phyloP scores from a whole-genome alignment of 2,888 invertebrate genomes.

The Drosophila pseudotakahashii region DNA sequence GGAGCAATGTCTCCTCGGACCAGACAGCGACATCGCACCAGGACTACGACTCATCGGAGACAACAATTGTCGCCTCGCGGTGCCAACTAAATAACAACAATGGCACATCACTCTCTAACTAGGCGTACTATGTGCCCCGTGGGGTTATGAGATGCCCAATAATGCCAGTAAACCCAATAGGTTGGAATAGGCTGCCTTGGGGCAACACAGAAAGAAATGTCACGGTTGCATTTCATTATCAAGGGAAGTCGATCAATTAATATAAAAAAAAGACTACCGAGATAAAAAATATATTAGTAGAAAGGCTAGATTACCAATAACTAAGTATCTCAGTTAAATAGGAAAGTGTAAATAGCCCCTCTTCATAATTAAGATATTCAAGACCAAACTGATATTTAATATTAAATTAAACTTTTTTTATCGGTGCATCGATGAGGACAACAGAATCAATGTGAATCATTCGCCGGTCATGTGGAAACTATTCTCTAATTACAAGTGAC shows the following conservation, averaged over 20 bases:
- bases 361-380: too few relatives aligned
- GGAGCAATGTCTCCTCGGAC: slow-evolving; percentile 64
- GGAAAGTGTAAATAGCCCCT: too few relatives aligned
- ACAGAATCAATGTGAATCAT: slow-evolving; percentile 50
- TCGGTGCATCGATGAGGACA: slow-evolving; percentile 8
- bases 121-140: slow-evolving; percentile 48
- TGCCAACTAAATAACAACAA: slow-evolving; percentile 76
- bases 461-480: slow-evolving; percentile 46
- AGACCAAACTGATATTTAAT: too few relatives aligned
- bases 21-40: slow-evolving; percentile 40
- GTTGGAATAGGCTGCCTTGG: background rate
- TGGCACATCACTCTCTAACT: slow-evolving; percentile 46
- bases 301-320: too few relatives aligned
- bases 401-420: background rate
- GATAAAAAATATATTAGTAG: too few relatives aligned
- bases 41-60: slow-evolving; percentile 74
- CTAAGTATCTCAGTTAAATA: too few relatives aligned
- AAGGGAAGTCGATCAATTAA: background rate
- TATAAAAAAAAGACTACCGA: too few relatives aligned
- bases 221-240: background rate
- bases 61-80: slow-evolving; percentile 81
- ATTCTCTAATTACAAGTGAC: slow-evolving; percentile 62
- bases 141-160: slow-evolving; percentile 44
- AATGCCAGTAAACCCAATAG: slow-evolving; percentile 27
- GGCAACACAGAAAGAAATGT: background rate